Evolutionary conservation across 2,113 vertebrate species (phyloP).

Genomic region (Labrus mixtus): DNA sequence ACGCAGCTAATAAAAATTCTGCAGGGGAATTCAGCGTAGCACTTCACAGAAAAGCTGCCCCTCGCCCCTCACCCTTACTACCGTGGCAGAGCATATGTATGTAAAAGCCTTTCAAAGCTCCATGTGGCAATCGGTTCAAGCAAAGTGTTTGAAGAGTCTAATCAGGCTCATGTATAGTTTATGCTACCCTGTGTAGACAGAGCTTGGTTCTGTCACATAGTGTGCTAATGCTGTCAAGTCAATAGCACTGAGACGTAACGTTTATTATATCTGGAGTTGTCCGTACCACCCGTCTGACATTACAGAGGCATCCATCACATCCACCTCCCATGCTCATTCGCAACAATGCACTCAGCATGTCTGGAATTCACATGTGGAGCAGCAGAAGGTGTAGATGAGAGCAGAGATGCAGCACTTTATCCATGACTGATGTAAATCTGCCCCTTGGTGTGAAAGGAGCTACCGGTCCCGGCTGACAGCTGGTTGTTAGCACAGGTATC

Average conservation of each 20-base stretch:
- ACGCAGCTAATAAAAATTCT: conserved; percentile 49
- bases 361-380: conserved; percentile 27
- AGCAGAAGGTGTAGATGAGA: conserved; percentile 30
- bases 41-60: conserved; percentile 39
- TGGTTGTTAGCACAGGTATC: conserved; percentile 67
- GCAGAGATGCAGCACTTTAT: conserved; percentile 28
- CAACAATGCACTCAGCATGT: conserved; percentile 28
- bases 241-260: conserved; percentile 22
- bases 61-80: conserved; percentile 9
- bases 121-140: conserved; percentile 71
- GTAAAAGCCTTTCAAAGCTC: conserved; percentile 51
- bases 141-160: conserved; percentile 38
- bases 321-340: conserved; percentile 47
- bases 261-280: conserved; percentile 43
- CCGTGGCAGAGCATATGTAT: conserved; percentile 47
- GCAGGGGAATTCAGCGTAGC: conserved; percentile 24
- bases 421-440: conserved; percentile 54
- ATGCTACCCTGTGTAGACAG: conserved; percentile 11
- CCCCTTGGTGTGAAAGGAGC: conserved; percentile 28
- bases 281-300: conserved; percentile 44
- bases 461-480: conserved; percentile 57
- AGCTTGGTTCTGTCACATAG: conserved; percentile 21
- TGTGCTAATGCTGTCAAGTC: conserved; percentile 11
- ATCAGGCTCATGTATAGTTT: conserved; percentile 52
- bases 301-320: conserved; percentile 64